Evolutionary conservation across 2,113 vertebrate genomes (phyloP), one percentile per base, ranked within the genome.

Genomic region (Australoheros scitulus): DNA sequence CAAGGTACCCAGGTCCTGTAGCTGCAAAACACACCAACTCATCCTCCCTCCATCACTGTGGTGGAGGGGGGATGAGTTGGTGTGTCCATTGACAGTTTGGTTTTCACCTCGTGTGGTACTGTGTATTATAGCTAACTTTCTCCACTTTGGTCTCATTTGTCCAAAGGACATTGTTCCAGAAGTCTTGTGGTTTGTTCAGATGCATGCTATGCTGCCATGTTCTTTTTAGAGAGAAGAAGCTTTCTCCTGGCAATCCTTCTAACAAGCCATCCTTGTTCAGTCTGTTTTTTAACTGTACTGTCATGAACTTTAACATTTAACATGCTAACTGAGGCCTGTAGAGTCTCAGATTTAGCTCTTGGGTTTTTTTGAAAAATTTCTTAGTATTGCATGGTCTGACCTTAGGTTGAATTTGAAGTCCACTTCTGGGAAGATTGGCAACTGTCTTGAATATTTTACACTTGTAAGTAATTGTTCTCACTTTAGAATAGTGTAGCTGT

Each of bases 1-100:
- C 47, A 47, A 68, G 22, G 15, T 14, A 22, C 41, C 22, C 9
- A 50, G 24, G 24, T 70, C 47, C 4, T 70, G 22, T 0, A 0
- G 64, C 64, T 70, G 64, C 64, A 70, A 70, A 70, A 20, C 41
- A 50, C 47, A 15, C 64, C 64, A 22, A 70, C 29, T 68, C 41
- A 7, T 68, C 41, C 18, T 26, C 41, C 41, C 64, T 17, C 41
- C 64, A 68, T 41, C 64, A 18, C 64, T 2, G 26, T 3, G 60
- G 2, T 24, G 24, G 24, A 24, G 24, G 24, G 24, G 24, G 24
- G 24, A 24, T 24, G 26, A 29, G 29, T 29, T 29, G 29, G 29
- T 29, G 29, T 29, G 29, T 29, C 29, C 29, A 36, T 22, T 50
- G 64, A 70, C 41, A 20, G 24, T 7, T 70, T 50, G 15, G 41